Evolutionary conservation across 2,113 vertebrate species (phyloP).

Genomic region (Albula glossodonta): DNA sequence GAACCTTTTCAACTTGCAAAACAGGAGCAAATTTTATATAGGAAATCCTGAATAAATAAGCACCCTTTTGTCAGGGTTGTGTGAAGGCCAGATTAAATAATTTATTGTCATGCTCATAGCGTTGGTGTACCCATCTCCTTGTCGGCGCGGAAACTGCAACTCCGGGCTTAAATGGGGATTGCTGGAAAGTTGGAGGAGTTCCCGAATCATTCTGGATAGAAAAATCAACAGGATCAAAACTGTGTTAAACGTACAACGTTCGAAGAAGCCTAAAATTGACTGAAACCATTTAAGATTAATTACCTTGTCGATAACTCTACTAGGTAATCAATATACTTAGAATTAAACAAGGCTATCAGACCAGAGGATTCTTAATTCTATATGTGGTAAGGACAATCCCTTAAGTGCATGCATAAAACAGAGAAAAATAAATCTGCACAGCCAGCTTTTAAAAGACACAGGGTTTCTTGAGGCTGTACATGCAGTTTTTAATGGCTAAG

Average conservation of each 20-base stretch:
- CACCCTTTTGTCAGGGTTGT: slow-evolving; percentile 60
- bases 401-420: not conserved
- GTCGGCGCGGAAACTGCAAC: slow-evolving; percentile 56
- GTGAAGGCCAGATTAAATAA: slow-evolving; percentile 71
- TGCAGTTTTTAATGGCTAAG: slow-evolving; percentile 18
- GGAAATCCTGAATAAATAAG: slow-evolving; percentile 42
- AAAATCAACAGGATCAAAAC: slow-evolving; percentile 57
- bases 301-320: slow-evolving; percentile 77
- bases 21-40: slow-evolving; percentile 42
- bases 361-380: slow-evolving; percentile 61
- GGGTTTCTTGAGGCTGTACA: not conserved
- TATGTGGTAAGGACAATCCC: not conserved
- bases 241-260: slow-evolving; percentile 56
- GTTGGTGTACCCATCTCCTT: slow-evolving; percentile 64
- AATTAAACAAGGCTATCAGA: slow-evolving; percentile 71
- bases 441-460: not conserved
- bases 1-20: slow-evolving; percentile 37
- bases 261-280: slow-evolving; percentile 69
- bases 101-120: slow-evolving; percentile 57
- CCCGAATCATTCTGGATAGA: slow-evolving; percentile 37
- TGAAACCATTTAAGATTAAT: slow-evolving; percentile 79
- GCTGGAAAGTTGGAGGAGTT: slow-evolving; percentile 9
- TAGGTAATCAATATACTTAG: slow-evolving; percentile 79
- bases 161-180: slow-evolving; percentile 59
- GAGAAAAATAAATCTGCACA: not conserved